A percentile compares a stretch with the other conserved stretches of the same genome.
Evolutionary conservation across 2,113 vertebrate genomes (phyloP).

Genomic region (Anhinga rufa): DNA sequence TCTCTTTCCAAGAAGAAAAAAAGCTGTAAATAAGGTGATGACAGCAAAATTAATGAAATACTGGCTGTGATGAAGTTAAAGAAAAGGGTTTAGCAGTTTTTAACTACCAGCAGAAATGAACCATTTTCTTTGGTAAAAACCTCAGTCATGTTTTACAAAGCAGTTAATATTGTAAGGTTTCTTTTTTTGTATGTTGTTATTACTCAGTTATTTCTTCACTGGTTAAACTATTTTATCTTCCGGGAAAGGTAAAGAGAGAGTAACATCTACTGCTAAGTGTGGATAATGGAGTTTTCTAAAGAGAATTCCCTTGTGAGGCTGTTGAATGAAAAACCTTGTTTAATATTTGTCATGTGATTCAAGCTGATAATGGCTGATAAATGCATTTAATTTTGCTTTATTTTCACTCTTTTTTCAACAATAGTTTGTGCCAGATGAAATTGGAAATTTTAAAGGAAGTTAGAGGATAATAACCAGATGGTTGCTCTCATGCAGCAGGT

Average conservation of each 20-base stretch:
- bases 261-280: not conserved
- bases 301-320: not conserved
- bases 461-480: not conserved
- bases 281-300: not conserved
- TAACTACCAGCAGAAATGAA: not conserved
- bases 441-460: not conserved
- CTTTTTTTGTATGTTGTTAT: not conserved
- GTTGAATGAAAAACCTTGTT: not conserved
- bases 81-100: not conserved
- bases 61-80: not conserved
- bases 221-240: not conserved
- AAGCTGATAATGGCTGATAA: not conserved
- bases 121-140: not conserved
- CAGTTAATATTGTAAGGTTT: not conserved
- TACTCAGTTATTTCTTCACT: not conserved
- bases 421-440: not conserved
- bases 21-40: not conserved
- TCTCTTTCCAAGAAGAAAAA: not conserved
- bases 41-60: not conserved
- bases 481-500: not conserved
- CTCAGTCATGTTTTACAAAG: not conserved
- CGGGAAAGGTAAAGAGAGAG: not conserved
- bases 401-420: not conserved
- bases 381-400: not conserved
- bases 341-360: not conserved